Conservation (phyloP, 2,888 invertebrate genomes). For the Athalia circularis region DNA sequence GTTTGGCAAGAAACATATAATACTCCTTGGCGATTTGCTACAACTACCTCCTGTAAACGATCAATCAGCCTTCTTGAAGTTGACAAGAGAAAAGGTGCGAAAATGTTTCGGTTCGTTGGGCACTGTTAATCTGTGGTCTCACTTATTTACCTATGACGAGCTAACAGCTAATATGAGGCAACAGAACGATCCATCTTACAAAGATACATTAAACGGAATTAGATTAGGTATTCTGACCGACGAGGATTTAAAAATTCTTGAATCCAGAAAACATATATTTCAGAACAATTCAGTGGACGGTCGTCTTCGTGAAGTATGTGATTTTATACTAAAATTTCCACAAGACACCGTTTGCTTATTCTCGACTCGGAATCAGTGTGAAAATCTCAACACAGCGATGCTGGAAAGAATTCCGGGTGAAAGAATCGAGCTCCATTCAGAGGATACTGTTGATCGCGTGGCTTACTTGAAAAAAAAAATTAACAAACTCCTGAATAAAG, state of each 20-base stretch:
- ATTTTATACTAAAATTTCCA: conserved; percentile 55
- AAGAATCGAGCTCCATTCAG: conserved; percentile 49
- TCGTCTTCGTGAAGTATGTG: conserved; percentile 53
- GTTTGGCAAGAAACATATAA: conserved; percentile 57
- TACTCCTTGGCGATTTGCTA: conserved; percentile 59
- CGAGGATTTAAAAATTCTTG: conserved; percentile 37
- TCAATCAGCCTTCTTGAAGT: conserved; percentile 55
- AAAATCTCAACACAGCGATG: conserved; percentile 57
- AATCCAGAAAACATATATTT: conserved; percentile 47
- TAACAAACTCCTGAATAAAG: conserved; percentile 47
- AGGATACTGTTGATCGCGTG: conserved; percentile 49
- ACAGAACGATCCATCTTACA: conserved; percentile 50
- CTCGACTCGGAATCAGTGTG: conserved; percentile 59
- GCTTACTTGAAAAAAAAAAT: conserved; percentile 50
- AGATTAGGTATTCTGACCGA: conserved; percentile 43
- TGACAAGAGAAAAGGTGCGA: conserved; percentile 50
- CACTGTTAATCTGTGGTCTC: conserved; percentile 55
- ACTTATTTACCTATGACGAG: conserved; percentile 58
- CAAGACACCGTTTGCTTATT: conserved; percentile 59
- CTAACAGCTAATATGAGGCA: conserved; percentile 56
- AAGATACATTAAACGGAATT: conserved; percentile 47
- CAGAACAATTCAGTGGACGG: conserved; percentile 12
- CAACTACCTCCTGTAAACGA: conserved; percentile 59
- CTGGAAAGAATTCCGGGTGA: conserved; percentile 48
- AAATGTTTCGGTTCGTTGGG: conserved; percentile 54